These are phyloP conservation scores for Drosophila yakuba DNA, from an alignment of 1,140 invertebrate species.

Conservation along the genomic window DNA sequence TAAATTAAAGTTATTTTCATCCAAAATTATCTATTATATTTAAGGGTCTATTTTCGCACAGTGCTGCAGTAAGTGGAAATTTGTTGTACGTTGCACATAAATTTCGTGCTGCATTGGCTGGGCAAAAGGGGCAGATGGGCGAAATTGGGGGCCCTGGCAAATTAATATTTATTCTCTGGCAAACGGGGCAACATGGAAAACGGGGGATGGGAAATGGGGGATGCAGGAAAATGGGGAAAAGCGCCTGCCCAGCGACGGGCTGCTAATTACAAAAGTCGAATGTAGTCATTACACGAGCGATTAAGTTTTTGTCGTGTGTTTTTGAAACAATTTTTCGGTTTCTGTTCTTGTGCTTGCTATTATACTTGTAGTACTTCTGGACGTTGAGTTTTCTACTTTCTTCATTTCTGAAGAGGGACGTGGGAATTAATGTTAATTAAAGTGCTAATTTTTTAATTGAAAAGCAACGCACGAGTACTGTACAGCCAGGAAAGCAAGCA, in stretches of 20 bases:
- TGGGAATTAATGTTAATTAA: constrained; percentile 48
- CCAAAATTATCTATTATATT: too few relatives aligned
- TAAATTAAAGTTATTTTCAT: too few relatives aligned
- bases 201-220: neutral
- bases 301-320: constrained; percentile 81
- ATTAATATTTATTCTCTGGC: constrained; percentile 71
- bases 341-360: constrained; percentile 2
- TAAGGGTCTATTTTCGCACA: neutral
- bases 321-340: constrained; percentile 55
- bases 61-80: constrained; percentile 72
- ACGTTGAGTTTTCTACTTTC: constrained; percentile 6
- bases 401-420: constrained; percentile 1
- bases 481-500: too few relatives aligned
- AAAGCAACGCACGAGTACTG: neutral
- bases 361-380: neutral
- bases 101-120: constrained; percentile 63
- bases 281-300: constrained; percentile 82
- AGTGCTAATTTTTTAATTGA: constrained; percentile 55
- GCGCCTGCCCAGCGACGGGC: constrained; percentile 48
- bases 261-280: constrained; percentile 84
- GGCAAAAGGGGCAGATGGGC: constrained; percentile 7
- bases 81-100: constrained; percentile 78
- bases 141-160: constrained; percentile 42
- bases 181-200: constrained; percentile 2
- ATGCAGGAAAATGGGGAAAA: constrained; percentile 1